Base-by-base conservation (phyloP, 1,140 invertebrate genomes). In the Phymorhynchus buccinoides region DNA sequence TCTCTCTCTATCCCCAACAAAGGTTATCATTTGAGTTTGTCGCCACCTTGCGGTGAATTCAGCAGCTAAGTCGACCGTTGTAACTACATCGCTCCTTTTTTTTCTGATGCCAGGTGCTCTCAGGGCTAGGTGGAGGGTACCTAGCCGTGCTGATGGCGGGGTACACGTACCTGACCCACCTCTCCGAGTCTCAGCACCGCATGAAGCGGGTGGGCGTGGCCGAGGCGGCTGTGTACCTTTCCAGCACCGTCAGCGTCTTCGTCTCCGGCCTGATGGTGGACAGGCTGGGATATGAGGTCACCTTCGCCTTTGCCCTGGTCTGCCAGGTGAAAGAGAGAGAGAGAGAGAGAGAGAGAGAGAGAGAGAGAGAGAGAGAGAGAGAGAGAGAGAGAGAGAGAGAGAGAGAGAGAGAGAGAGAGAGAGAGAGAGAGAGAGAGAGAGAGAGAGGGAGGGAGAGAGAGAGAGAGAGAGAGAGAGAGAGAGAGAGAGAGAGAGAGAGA, bases 141-240 rank as follows among this genome's bases (percentile, higher is more conserved):
- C 96, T 97, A 88, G 96, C 96, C n/a, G 96, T 97, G 95, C 96
- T 97, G 87, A 97, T 97, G 96, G 96, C 96, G 27, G 95, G 96
- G 52, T 98, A 97, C 91, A 97, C 97, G 91, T 97, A 97, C 89
- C 96, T 98, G 77, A 96, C 95, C 1, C 96, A 97, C 90, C 96
- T 97, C 14, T 97, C 97, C 0, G 96, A 95, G 16, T 95, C 96
- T 91, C 96, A 95, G 84, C 95, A 96, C 84, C 95, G 97, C 84
- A 98, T 97, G 0, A 93, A 96, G 18, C 93, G 97, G 82, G 97
- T 98, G 86, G 96, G 96, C n/a, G 95, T 97, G 42, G 96, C 97
- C 22, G 84, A 97, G 96, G 90, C 93, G 3, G 94, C 94, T 92
- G 91, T 92, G 4, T 94, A 93, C 87, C 39, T 94, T 32, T 94